A percentile compares a stretch with the other conserved stretches of the same genome.
These are phyloP conservation scores for Sternarchorhynchus goeldii DNA, from an alignment of 2,797 vertebrate genomes.

Conservation along the genomic window DNA sequence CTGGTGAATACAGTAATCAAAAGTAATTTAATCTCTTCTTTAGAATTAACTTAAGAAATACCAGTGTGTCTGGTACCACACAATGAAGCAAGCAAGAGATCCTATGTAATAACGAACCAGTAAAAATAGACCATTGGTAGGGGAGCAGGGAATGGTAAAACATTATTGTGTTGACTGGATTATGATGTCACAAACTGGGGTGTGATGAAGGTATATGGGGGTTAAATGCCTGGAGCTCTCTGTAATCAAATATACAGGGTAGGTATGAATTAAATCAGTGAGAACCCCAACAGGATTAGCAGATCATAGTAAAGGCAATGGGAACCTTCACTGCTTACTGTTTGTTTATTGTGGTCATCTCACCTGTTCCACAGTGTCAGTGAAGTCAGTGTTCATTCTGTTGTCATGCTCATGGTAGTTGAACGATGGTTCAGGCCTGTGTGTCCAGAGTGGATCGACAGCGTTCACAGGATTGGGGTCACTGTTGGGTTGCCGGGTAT, in stretches of 20 bases:
- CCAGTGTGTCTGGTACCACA: constrained; percentile 1
- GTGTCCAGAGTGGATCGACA: too few relatives aligned
- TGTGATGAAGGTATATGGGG: too few relatives aligned
- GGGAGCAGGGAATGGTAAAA: neutral
- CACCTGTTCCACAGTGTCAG: constrained; percentile 69
- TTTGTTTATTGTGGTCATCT: constrained; percentile 14
- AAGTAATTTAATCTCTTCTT: constrained; percentile 23
- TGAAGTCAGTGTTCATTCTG: constrained; percentile 68
- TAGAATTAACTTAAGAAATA: neutral
- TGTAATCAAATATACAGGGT: neutral
- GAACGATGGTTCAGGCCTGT: constrained; percentile 29
- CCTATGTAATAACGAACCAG: neutral
- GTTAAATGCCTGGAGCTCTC: neutral
- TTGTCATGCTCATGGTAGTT: constrained; percentile 65
- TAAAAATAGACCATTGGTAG: neutral
- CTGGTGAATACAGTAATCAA: constrained; percentile 37
- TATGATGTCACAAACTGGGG: neutral
- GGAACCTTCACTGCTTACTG: neutral
- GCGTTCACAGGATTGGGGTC: constrained; percentile 30
- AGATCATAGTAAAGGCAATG: neutral
- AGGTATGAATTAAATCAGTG: too few relatives aligned
- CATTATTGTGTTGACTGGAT: neutral
- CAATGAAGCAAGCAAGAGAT: constrained; percentile 11
- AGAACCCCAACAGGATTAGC: too few relatives aligned
- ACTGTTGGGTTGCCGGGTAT: constrained; percentile 41